These are phyloP conservation scores for Lasioglossum morio DNA, from an alignment of 2,888 invertebrate species.

Conservation along the genomic window DNA sequence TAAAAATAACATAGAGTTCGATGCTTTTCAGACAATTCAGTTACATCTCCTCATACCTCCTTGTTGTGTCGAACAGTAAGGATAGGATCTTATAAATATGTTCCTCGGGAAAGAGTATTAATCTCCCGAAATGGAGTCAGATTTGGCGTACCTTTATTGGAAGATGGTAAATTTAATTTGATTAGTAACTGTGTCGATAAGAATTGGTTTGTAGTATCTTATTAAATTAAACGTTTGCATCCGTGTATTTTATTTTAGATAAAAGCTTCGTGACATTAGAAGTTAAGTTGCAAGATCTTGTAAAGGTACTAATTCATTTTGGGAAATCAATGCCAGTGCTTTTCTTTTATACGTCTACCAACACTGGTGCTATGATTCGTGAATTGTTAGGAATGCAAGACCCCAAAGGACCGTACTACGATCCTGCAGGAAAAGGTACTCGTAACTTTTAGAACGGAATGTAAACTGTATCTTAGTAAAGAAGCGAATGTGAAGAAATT, in stretches of 20 bases:
- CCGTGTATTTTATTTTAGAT: constrained; percentile 65
- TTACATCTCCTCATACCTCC: constrained; percentile 85
- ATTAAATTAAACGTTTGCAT: constrained; percentile 6
- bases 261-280: constrained; percentile 86
- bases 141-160: constrained; percentile 84
- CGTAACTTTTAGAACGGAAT: neutral
- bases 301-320: constrained; percentile 92
- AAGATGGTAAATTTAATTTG: constrained; percentile 78
- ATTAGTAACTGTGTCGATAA: neutral
- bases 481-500: neutral
- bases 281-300: constrained; percentile 89
- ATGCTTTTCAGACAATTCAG: constrained; percentile 79
- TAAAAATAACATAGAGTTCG: constrained; percentile 33
- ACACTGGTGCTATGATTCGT: constrained; percentile 89
- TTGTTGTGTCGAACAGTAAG: constrained; percentile 91
- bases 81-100: constrained; percentile 93
- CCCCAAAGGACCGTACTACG: constrained; percentile 85
- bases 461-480: neutral
- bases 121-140: constrained; percentile 84
- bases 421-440: constrained; percentile 85
- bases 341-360: constrained; percentile 91
- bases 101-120: constrained; percentile 90
- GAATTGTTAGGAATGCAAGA: constrained; percentile 90
- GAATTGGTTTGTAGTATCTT: neutral
- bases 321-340: constrained; percentile 91